These are phyloP conservation scores for Chrysolina americana DNA, from an alignment of 2,888 invertebrate genomes.

Conservation along the genomic window DNA sequence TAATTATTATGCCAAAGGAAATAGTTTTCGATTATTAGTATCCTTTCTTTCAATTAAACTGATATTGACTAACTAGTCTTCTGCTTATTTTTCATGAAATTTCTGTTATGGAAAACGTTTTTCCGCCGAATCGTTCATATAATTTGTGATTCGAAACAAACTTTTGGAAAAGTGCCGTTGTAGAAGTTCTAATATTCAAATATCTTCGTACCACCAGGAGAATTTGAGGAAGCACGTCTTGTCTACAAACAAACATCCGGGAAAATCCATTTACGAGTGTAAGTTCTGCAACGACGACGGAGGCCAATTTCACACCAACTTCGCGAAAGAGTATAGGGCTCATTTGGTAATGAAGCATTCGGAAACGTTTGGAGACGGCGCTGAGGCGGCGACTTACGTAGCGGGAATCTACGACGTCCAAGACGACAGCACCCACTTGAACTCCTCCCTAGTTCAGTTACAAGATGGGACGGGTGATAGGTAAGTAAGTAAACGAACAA, in stretches of 20 bases:
- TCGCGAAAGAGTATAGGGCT: conserved; percentile 77
- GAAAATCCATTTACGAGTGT: conserved; percentile 85
- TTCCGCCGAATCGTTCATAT: not conserved
- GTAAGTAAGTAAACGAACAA: not conserved
- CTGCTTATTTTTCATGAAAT: too few relatives aligned
- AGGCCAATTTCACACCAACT: conserved; percentile 74
- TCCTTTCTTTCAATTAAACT: too few relatives aligned
- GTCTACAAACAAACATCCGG: conserved; percentile 83
- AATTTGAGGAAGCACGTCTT: conserved; percentile 91
- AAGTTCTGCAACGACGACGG: conserved; percentile 71
- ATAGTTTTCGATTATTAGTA: too few relatives aligned
- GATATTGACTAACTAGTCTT: too few relatives aligned
- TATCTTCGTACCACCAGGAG: conserved; percentile 74
- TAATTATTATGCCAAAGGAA: too few relatives aligned
- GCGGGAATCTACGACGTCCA: conserved; percentile 69
- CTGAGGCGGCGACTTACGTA: conserved; percentile 72
- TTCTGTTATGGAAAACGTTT: too few relatives aligned
- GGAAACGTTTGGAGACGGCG: conserved; percentile 70
- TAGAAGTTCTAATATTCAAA: not conserved
- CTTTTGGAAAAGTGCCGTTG: conserved; percentile 12
- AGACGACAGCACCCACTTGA: conserved; percentile 59
- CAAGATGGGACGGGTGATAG: not conserved
- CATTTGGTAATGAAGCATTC: conserved; percentile 77
- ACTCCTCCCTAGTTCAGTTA: not conserved
- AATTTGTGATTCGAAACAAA: not conserved